These are phyloP conservation scores for Mythimna impura DNA, from an alignment of 2,888 invertebrate genomes.

Conservation along the genomic window DNA sequence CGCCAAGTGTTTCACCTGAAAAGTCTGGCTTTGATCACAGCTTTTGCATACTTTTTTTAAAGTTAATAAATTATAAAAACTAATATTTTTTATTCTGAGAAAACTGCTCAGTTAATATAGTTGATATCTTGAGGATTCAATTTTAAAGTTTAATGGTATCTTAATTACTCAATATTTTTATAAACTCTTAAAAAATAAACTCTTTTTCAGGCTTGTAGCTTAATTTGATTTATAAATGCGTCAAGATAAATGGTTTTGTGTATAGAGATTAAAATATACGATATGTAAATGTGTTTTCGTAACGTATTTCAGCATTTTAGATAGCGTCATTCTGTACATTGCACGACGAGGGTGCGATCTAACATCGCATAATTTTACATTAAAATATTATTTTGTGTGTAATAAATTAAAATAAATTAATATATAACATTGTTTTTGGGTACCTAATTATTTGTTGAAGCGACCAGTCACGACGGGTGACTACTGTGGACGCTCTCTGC, in stretches of 20 bases:
- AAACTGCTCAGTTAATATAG: constrained; percentile 2
- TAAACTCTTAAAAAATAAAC: background rate
- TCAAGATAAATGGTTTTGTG: constrained; percentile 51
- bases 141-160: background rate
- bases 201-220: constrained; percentile 11
- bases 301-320: constrained; percentile 61
- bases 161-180: constrained; percentile 14
- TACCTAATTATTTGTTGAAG: background rate
- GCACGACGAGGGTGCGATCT: constrained; percentile 51
- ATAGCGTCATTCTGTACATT: constrained; percentile 52
- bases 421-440: background rate
- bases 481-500: too few relatives aligned
- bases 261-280: constrained; percentile 58
- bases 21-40: constrained; percentile 18
- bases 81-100: constrained; percentile 14
- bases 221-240: constrained; percentile 44
- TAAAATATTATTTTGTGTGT: constrained; percentile 20
- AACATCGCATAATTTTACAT: constrained; percentile 35
- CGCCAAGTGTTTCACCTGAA: constrained; percentile 26
- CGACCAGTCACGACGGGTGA: too few relatives aligned
- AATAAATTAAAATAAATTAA: constrained; percentile 1
- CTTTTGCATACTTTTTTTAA: background rate
- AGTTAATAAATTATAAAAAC: background rate
- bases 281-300: constrained; percentile 61
- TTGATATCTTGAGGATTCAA: constrained; percentile 16